phyloP scores from a whole-genome alignment of 92 coral and sea anemone genomes.

The Scolanthus callimorphus region DNA sequence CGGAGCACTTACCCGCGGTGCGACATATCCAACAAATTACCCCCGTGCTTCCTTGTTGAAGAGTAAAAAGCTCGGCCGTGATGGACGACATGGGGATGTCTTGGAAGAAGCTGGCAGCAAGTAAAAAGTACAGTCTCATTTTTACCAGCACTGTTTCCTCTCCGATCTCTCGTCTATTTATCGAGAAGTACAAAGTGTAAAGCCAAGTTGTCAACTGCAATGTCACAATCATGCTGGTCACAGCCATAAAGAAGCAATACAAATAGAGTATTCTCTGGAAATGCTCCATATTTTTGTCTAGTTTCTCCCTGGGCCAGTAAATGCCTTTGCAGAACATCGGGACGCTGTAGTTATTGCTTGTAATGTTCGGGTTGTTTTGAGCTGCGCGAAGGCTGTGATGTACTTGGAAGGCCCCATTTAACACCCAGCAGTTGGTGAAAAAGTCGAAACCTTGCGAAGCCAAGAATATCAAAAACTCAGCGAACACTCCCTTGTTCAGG shows the following conservation, averaged over 20 bases:
- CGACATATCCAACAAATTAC: conserved; percentile 81
- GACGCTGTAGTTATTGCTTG: conserved; percentile 42
- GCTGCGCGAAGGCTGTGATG: conserved; percentile 29
- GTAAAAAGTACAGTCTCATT: conserved; percentile 68
- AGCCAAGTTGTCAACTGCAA: conserved; percentile 74
- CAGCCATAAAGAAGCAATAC: conserved; percentile 64
- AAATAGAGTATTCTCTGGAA: conserved; percentile 42
- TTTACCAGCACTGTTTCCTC: conserved; percentile 52
- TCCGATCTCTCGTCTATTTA: conserved; percentile 58
- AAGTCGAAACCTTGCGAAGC: conserved; percentile 86
- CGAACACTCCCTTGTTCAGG: conserved; percentile 70
- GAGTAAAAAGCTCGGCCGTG: conserved; percentile 77
- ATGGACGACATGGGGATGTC: conserved; percentile 92
- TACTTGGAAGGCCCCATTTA: conserved; percentile 50
- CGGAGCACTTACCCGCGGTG: conserved; percentile 57
- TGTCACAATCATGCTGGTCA: conserved; percentile 63
- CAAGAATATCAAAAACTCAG: conserved; percentile 75
- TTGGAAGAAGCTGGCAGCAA: conserved; percentile 74
- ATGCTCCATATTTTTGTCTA: conserved; percentile 33
- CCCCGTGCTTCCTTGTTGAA: conserved; percentile 76
- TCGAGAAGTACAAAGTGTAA: conserved; percentile 67
- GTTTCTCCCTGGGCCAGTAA: conserved; percentile 61
- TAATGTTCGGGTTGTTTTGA: conserved; percentile 45
- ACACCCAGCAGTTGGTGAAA: conserved; percentile 74
- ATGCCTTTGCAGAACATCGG: conserved; percentile 60